A percentile compares a stretch with the other conserved stretches of the same genome.
These are phyloP conservation scores for Rhogogaster chlorosoma DNA, from an alignment of 2,888 invertebrate genomes.

Conservation along the genomic window DNA sequence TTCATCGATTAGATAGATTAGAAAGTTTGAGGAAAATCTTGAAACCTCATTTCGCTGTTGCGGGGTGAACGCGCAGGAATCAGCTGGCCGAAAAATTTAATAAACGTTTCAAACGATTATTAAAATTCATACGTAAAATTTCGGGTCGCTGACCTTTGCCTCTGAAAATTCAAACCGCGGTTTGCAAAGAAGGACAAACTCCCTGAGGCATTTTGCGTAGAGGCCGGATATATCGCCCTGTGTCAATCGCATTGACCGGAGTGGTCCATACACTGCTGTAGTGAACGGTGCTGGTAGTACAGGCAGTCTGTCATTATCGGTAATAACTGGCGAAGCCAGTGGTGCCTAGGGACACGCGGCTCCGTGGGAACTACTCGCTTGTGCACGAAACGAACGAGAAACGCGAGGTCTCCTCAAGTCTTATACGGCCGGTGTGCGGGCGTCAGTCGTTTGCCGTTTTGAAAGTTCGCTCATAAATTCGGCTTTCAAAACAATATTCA, in stretches of 20 bases:
- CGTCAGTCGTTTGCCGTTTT: constrained; percentile 45
- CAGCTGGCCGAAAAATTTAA: not conserved
- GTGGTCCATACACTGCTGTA: constrained; percentile 57
- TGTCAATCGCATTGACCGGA: constrained; percentile 60
- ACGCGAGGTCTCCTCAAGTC: constrained; percentile 24
- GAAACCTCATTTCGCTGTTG: not conserved
- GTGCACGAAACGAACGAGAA: constrained; percentile 52
- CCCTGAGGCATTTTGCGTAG: constrained; percentile 22
- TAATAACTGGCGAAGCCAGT: constrained; percentile 64
- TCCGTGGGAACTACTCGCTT: constrained; percentile 65
- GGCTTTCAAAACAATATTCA: constrained; percentile 49
- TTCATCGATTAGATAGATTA: constrained; percentile 32
- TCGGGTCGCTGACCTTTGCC: constrained; percentile 9
- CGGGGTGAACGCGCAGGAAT: not conserved
- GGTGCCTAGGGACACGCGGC: constrained; percentile 64
- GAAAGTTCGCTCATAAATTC: constrained; percentile 50
- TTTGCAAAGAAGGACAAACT: constrained; percentile 17
- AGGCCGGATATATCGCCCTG: constrained; percentile 50
- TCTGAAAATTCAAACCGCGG: constrained; percentile 27
- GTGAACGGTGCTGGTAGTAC: constrained; percentile 61
- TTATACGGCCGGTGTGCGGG: constrained; percentile 31
- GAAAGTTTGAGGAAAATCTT: constrained; percentile 26
- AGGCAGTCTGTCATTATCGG: constrained; percentile 64
- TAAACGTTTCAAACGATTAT: not conserved
- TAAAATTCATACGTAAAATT: not conserved